Evolutionary conservation across 2,888 invertebrate species (phyloP).

Genomic region (Drosophila siamana): DNA sequence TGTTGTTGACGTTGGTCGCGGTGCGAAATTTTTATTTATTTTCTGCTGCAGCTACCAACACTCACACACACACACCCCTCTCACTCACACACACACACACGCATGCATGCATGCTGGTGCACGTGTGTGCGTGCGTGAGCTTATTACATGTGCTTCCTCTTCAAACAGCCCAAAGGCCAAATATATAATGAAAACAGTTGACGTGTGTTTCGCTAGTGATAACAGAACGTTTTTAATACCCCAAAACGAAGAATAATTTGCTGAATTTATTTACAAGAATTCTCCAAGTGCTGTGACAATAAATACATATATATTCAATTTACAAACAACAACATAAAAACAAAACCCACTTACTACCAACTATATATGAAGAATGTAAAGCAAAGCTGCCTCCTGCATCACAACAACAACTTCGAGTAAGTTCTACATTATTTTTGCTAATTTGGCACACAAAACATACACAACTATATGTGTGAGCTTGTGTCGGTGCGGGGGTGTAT

Average conservation of each 20-base stretch:
- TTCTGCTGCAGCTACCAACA: conserved; percentile 54
- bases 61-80: conserved; percentile 35
- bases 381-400: conserved; percentile 9
- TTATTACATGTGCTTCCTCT: conserved; percentile 64
- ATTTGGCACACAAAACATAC: no score
- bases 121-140: conserved; percentile 23
- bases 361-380: conserved; percentile 10
- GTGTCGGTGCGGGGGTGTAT: conserved; percentile 1
- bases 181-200: conserved; percentile 47
- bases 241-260: conserved; percentile 22
- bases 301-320: conserved; percentile 1
- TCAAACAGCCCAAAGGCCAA: conserved; percentile 46
- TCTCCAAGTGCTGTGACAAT: conserved; percentile 30
- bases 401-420: conserved; percentile 20
- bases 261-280: conserved; percentile 46
- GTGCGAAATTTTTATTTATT: conserved; percentile 80
- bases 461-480: not conserved
- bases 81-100: conserved; percentile 11
- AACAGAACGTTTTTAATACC: conserved; percentile 51
- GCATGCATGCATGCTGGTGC: conserved; percentile 2
- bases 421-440: not conserved
- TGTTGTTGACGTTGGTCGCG: conserved; percentile 81
- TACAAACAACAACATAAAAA: not conserved
- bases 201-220: conserved; percentile 73
- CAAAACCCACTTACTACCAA: not conserved